Evolutionary conservation across 2,797 vertebrate species (phyloP), one percentile per base, ranked within the genome.

Genomic region (Scolopax rusticola): DNA sequence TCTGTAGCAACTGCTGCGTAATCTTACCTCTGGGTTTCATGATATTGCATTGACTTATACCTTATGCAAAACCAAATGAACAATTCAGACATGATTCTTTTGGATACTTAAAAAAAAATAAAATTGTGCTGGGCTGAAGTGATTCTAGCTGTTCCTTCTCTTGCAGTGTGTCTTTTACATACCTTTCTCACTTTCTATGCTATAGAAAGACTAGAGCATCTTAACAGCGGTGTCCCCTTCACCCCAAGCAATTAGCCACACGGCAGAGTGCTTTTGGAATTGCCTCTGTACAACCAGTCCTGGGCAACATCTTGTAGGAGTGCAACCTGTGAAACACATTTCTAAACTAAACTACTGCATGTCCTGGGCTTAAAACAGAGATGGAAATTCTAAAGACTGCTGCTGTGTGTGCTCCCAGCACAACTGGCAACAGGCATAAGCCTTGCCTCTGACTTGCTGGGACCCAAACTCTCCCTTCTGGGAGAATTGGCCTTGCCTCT

Each of bases 281-380:
- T 51, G 36, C 24, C 45, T 36, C 27, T 54, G 24, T 54, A 20
- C 53, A 43, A 3, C 28, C 24, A 63, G 43, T 10, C n/a, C 53
- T 68, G 38, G 25, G 50, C 41, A 76, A 24, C 9, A 6, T 36
- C 47, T 54, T 47, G 25, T 38, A 25, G 24, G 24, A 74, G 12
- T 59, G 51, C 28, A 38, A 53, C 59, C 32, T 83, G 14, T 73
- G 48, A 80, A 83, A 43, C 2, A 2, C 11, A 6, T 48, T 81
- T 60, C 30, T 75, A 10, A 74, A 40, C 30, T 75, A 10, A 74
- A 40, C 6, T 8, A 8, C 27, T 36, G 8, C 0, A 0, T 64
- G 23, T 68, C 32, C 61, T 54, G 27, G 27, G 43, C 45, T 82
- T 25, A 5, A 81, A 19, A 32, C 20, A 47, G 47, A 70, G 19